A percentile compares a stretch with the other conserved stretches of the same genome.
These are phyloP conservation scores for Bombus waltoni DNA, from an alignment of 1,140 invertebrate species.

Conservation along the genomic window DNA sequence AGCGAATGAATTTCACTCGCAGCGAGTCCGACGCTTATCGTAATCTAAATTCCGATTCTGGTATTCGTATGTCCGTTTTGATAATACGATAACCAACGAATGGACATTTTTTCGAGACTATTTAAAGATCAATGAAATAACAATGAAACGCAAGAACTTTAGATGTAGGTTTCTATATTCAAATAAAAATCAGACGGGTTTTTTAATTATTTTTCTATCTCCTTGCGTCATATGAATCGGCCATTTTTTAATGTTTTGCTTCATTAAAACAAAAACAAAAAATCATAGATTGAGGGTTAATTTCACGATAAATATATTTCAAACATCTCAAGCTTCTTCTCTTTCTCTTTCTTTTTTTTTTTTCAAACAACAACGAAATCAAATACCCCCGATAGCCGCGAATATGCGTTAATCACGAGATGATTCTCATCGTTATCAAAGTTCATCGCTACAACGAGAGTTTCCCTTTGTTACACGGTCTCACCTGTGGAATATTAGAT, in stretches of 20 bases:
- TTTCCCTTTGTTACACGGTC: not conserved
- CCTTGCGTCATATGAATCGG: not conserved
- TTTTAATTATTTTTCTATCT: too few species aligned
- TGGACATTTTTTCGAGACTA: not conserved
- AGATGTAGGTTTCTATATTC: too few species aligned
- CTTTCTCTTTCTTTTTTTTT: too few species aligned
- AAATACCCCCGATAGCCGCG: not conserved
- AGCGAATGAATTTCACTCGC: not conserved
- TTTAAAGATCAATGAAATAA: not conserved
- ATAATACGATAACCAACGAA: not conserved
- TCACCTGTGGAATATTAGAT: conserved; percentile 21
- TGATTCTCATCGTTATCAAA: not conserved
- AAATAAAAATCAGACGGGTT: too few species aligned
- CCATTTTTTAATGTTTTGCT: not conserved
- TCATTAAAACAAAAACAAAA: not conserved
- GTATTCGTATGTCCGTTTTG: not conserved
- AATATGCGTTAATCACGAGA: not conserved
- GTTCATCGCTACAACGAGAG: not conserved
- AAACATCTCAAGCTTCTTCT: too few species aligned
- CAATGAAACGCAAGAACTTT: not conserved
- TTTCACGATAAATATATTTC: too few species aligned
- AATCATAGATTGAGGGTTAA: not conserved
- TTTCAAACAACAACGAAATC: too few species aligned
- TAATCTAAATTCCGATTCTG: not conserved
- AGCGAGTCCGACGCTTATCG: not conserved